These are phyloP conservation scores for Sander lucioperca DNA, from an alignment of 2,113 vertebrate species.

Conservation along the genomic window DNA sequence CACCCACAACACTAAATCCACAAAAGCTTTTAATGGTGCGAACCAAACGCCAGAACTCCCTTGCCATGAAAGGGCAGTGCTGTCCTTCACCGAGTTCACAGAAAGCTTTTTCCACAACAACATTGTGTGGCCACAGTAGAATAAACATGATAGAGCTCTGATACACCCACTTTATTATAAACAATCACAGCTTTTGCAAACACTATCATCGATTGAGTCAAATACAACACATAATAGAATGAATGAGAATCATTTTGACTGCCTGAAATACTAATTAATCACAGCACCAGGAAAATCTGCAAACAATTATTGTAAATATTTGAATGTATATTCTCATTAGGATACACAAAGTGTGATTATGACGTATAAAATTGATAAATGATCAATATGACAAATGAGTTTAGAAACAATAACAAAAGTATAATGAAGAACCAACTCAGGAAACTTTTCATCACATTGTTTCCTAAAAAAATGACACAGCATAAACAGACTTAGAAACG, in stretches of 20 bases:
- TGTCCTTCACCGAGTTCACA: slow-evolving; percentile 53
- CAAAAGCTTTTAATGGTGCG: slow-evolving; percentile 63
- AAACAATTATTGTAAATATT: slow-evolving; percentile 44
- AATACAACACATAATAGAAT: slow-evolving; percentile 27
- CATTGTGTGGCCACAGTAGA: slow-evolving; percentile 30
- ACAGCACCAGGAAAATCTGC: slow-evolving; percentile 39
- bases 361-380: slow-evolving; percentile 17
- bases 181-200: slow-evolving; percentile 24
- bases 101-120: slow-evolving; percentile 27
- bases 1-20: slow-evolving; percentile 66
- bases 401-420: slow-evolving; percentile 11
- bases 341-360: slow-evolving; percentile 30
- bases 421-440: slow-evolving; percentile 34
- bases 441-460: slow-evolving; percentile 55
- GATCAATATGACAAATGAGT: slow-evolving; percentile 40
- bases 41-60: slow-evolving; percentile 47
- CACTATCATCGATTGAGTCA: slow-evolving; percentile 2
- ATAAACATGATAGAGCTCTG: slow-evolving; percentile 25
- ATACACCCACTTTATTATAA: slow-evolving; percentile 59
- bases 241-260: slow-evolving; percentile 10
- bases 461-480: slow-evolving; percentile 59
- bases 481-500: slow-evolving; percentile 63
- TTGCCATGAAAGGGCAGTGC: slow-evolving; percentile 60
- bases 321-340: slow-evolving; percentile 29
- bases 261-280: slow-evolving; percentile 19